Conservation (phyloP, 2,797 vertebrate genomes). For the Denticeps clupeoides region DNA sequence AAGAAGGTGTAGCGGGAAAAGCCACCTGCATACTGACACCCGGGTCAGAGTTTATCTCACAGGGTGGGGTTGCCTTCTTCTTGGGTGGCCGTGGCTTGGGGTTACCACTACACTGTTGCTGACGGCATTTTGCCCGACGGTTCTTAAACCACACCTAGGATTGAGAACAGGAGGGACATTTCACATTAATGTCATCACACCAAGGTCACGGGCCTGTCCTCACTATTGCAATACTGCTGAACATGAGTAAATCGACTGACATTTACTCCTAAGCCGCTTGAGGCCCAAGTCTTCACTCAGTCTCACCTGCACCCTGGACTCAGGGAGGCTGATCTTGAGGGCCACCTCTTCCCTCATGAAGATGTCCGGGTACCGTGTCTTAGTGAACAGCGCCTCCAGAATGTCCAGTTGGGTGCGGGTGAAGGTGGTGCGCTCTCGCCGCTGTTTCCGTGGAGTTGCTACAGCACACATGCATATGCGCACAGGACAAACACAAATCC, state of each 20-base stretch:
- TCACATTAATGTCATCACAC: no score
- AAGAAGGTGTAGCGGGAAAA: slow-evolving; percentile 46
- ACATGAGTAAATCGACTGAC: no score
- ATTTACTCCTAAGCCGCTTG: no score
- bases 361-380: slow-evolving; percentile 96
- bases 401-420: slow-evolving; percentile 93
- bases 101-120: slow-evolving; percentile 72
- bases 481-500: no score
- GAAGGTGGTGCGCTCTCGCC: slow-evolving; percentile 90
- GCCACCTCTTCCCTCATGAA: slow-evolving; percentile 98
- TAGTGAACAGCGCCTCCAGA: slow-evolving; percentile 89
- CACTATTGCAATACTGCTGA: background rate
- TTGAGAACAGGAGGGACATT: background rate
- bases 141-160: slow-evolving; percentile 83
- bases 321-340: slow-evolving; percentile 89
- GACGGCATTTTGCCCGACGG: slow-evolving; percentile 80
- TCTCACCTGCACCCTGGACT: slow-evolving; percentile 89
- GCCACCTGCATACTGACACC: slow-evolving; percentile 49
- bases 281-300: no score
- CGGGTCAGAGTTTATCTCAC: slow-evolving; percentile 56
- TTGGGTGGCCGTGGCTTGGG: slow-evolving; percentile 75
- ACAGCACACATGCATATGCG: no score
- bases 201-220: background rate
- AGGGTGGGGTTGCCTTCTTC: slow-evolving; percentile 67
- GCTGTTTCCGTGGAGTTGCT: slow-evolving; percentile 81